phyloP scores from a whole-genome alignment of 2,113 vertebrate species.

The Tachycineta bicolor region DNA sequence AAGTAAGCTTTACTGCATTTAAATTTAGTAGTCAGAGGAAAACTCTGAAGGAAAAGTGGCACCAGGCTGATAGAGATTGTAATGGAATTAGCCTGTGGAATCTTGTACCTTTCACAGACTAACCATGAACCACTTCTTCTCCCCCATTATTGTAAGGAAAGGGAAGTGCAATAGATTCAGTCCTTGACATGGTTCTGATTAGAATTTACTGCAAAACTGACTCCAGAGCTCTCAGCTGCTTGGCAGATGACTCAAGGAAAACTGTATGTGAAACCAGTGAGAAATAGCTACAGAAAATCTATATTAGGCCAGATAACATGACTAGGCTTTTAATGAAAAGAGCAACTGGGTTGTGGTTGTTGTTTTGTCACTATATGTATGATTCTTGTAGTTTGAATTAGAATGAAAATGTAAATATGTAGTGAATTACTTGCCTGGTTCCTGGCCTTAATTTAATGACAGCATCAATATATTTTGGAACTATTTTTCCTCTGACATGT shows the following conservation, averaged over 20 bases:
- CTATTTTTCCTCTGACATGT: background rate
- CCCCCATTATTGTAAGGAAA: background rate
- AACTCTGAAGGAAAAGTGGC: background rate
- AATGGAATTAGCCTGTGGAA: conserved; percentile 4
- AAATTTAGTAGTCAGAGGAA: background rate
- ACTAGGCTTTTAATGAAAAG: background rate
- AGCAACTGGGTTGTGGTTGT: background rate
- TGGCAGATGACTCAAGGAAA: conserved; percentile 27
- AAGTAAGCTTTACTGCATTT: background rate
- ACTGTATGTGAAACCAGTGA: background rate
- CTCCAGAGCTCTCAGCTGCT: background rate
- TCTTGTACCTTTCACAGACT: background rate
- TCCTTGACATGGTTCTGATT: background rate
- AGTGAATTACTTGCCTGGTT: conserved; percentile 14
- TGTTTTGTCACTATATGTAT: background rate
- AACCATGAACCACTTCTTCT: background rate
- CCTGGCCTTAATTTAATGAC: conserved; percentile 10
- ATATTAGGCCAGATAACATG: background rate
- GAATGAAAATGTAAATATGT: conserved; percentile 40
- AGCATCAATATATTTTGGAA: conserved; percentile 2
- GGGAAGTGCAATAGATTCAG: background rate
- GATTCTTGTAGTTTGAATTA: conserved; percentile 4
- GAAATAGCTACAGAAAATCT: conserved; percentile 18
- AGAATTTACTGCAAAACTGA: conserved; percentile 11
- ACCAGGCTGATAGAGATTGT: background rate